Conservation (phyloP, 1,140 invertebrate species). For the Ruditapes philippinarum region DNA sequence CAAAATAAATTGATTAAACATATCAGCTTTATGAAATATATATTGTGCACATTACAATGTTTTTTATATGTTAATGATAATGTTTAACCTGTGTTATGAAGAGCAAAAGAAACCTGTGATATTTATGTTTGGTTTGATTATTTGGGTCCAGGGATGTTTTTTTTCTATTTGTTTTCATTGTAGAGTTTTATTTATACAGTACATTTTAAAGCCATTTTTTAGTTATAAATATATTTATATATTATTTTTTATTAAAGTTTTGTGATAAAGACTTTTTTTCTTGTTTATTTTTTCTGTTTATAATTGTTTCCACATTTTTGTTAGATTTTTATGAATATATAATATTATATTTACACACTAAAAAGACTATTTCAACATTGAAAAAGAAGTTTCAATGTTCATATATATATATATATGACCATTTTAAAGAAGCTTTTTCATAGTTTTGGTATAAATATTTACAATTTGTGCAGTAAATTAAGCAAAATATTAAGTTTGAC, state of each 20-base stretch:
- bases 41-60: no score
- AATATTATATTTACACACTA: neutral
- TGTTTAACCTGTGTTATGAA: neutral
- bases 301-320: no score
- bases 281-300: neutral
- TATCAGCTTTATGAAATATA: no score
- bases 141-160: slow-evolving; percentile 32
- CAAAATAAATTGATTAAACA: no score
- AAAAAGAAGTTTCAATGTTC: no score
- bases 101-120: slow-evolving; percentile 9
- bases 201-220: neutral
- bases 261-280: neutral
- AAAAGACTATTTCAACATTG: neutral
- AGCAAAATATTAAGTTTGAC: no score
- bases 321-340: neutral
- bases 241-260: no score
- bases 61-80: neutral
- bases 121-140: neutral
- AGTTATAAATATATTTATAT: no score
- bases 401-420: no score
- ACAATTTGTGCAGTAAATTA: neutral
- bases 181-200: slow-evolving; percentile 39
- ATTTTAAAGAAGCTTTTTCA: neutral
- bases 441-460: neutral
- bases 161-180: slow-evolving; percentile 23